Evolutionary conservation across 2,113 vertebrate genomes (phyloP).

Genomic region (Labeo rohita): DNA sequence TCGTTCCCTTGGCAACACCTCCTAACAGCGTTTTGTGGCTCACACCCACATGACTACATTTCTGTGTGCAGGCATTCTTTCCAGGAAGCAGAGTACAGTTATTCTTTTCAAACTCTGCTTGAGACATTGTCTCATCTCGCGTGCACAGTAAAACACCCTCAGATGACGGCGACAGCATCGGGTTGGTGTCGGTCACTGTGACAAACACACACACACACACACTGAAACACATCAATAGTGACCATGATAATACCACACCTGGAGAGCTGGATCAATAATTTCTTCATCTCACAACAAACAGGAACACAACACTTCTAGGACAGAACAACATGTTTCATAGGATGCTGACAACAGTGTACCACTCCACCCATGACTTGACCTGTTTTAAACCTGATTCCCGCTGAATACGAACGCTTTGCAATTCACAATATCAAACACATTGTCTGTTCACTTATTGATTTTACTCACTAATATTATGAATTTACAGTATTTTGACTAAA

Average conservation of each 20-base stretch:
- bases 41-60: not conserved
- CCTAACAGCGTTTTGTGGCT: not conserved
- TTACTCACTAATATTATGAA: not conserved
- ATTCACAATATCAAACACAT: not conserved
- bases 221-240: not conserved
- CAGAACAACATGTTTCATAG: not conserved
- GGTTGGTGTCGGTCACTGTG: not conserved
- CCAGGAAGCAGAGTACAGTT: not conserved
- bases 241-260: not conserved
- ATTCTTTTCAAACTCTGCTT: not conserved
- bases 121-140: not conserved
- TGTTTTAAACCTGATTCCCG: not conserved
- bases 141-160: not conserved
- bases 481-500: not conserved
- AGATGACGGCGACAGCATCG: not conserved
- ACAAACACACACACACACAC: constrained; percentile 3
- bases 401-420: not conserved
- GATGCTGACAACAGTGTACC: not conserved
- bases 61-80: not conserved
- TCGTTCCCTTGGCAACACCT: not conserved
- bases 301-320: not conserved
- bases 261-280: not conserved
- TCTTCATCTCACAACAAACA: not conserved
- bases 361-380: not conserved
- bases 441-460: not conserved